These are phyloP conservation scores for Callipepla californica DNA, from an alignment of 2,113 vertebrate species.

Conservation along the genomic window DNA sequence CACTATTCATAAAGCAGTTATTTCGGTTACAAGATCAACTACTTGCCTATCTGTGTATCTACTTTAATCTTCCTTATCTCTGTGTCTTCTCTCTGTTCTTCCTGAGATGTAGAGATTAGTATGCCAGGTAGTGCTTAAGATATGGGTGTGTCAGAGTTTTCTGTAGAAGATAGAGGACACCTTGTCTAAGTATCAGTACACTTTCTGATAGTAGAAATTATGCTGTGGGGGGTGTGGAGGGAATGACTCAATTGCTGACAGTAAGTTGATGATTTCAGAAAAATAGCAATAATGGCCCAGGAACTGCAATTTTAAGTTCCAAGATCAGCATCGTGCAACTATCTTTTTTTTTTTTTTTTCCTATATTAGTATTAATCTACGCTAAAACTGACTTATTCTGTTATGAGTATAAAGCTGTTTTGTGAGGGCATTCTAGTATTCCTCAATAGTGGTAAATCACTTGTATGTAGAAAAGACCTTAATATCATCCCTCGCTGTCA, in stretches of 20 bases:
- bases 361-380: background rate
- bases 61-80: background rate
- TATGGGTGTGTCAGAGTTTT: background rate
- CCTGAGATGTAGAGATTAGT: background rate
- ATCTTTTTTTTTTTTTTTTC: background rate
- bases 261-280: background rate
- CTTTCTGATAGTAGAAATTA: background rate
- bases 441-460: background rate
- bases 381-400: background rate
- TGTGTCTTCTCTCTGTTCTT: background rate
- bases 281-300: background rate
- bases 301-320: background rate
- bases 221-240: background rate
- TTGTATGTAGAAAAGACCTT: background rate
- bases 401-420: background rate
- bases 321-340: background rate
- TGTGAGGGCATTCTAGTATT: background rate
- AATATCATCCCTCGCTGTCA: background rate
- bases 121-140: background rate
- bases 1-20: background rate
- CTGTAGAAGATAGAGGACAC: background rate
- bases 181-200: background rate
- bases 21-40: background rate
- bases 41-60: background rate
- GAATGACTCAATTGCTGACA: background rate